These are phyloP conservation scores for Narcine bancroftii DNA, from an alignment of 2,113 vertebrate genomes.

Conservation along the genomic window DNA sequence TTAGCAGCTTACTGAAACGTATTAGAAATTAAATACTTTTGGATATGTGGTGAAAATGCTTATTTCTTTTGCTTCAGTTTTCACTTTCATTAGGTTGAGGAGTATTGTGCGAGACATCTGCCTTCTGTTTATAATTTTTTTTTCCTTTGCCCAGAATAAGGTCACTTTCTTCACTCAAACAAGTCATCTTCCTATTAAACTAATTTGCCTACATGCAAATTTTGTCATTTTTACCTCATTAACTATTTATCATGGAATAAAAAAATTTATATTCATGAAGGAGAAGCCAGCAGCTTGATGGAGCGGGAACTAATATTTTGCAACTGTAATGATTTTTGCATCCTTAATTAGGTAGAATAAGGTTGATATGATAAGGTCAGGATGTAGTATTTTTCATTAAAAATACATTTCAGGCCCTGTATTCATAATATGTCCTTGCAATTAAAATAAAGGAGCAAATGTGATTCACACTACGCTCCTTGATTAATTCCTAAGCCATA, in stretches of 20 bases:
- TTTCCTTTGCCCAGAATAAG: constrained; percentile 70
- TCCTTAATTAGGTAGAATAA: constrained; percentile 99
- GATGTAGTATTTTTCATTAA: constrained; percentile 99
- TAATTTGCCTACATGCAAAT: constrained; percentile 96
- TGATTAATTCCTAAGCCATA: constrained; percentile 76
- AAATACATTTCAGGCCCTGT: constrained; percentile 95
- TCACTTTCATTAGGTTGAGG: constrained; percentile 79
- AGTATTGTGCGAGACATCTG: constrained; percentile 67
- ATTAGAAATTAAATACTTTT: constrained; percentile 68
- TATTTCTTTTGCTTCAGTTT: constrained; percentile 68
- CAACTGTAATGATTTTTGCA: constrained; percentile 99
- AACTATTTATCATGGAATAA: constrained; percentile 88
- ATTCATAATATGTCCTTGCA: constrained; percentile 95
- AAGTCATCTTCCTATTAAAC: constrained; percentile 84
- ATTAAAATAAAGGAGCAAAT: constrained; percentile 94
- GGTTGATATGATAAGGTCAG: constrained; percentile 99
- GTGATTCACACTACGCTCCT: constrained; percentile 89
- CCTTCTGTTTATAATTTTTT: constrained; percentile 74
- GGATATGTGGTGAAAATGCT: constrained; percentile 74
- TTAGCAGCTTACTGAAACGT: constrained; percentile 87
- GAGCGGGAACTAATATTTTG: constrained; percentile 98
- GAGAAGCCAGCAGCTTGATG: constrained; percentile 79
- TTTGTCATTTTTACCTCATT: constrained; percentile 96
- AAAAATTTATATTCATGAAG: constrained; percentile 79
- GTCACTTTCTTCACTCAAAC: constrained; percentile 83